Evolutionary conservation across 2,888 invertebrate genomes (phyloP).

Genomic region (Rotaria magnacalcarata): DNA sequence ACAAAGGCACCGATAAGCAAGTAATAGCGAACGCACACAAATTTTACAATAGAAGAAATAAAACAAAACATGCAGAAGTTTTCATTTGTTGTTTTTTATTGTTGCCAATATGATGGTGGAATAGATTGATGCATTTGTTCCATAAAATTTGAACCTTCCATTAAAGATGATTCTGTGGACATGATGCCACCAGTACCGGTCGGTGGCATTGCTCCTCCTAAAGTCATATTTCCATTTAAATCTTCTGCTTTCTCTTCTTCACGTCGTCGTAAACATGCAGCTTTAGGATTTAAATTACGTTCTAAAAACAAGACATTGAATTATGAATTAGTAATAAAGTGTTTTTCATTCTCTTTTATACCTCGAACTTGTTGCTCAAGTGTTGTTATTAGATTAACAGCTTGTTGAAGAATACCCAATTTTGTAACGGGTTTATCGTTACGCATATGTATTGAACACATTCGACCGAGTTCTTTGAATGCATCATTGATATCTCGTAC

Average conservation of each 20-base stretch:
- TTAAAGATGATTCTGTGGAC: neutral
- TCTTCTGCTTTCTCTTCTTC: constrained; percentile 64
- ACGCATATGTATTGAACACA: constrained; percentile 93
- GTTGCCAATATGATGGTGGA: constrained; percentile 28
- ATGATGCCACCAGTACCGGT: neutral
- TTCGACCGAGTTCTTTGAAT: constrained; percentile 90
- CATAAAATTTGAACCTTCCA: neutral
- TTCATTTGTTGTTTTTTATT: neutral
- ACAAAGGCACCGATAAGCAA: constrained; percentile 31
- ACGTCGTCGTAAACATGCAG: constrained; percentile 90
- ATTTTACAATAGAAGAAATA: neutral
- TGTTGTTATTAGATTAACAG: constrained; percentile 94
- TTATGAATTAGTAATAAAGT: too few species aligned
- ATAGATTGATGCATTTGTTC: constrained; percentile 35
- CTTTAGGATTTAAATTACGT: constrained; percentile 93
- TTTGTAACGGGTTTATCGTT: constrained; percentile 97
- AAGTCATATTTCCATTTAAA: neutral
- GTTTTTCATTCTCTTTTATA: constrained; percentile 57
- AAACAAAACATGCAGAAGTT: neutral
- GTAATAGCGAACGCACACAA: neutral
- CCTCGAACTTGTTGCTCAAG: constrained; percentile 95
- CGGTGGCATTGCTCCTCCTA: neutral
- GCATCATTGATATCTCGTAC: constrained; percentile 98
- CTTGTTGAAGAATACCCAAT: constrained; percentile 93
- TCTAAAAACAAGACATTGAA: constrained; percentile 57